phyloP scores from a whole-genome alignment of 2,797 vertebrate genomes.

The Champsocephalus gunnari region DNA sequence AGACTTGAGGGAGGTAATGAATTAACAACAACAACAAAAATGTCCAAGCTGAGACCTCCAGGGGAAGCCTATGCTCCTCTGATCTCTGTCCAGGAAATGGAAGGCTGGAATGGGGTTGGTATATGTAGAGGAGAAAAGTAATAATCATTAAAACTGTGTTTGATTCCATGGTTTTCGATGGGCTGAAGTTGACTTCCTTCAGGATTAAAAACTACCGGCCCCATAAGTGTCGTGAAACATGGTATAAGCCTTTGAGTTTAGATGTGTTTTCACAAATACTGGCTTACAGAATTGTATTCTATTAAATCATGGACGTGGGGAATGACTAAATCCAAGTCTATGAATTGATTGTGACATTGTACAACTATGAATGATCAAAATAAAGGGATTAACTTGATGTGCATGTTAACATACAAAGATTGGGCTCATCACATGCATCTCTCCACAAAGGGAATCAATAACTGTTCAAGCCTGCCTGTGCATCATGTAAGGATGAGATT shows the following conservation, averaged over 20 bases:
- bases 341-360: background rate
- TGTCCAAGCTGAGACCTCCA: conserved; percentile 77
- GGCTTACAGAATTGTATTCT: background rate
- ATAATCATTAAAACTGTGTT: too few species aligned
- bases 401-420: conserved; percentile 1
- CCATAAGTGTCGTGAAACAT: too few species aligned
- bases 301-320: background rate
- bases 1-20: conserved; percentile 86
- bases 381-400: conserved; percentile 1
- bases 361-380: background rate
- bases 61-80: conserved; percentile 72
- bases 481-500: background rate
- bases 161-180: too few species aligned
- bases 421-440: background rate
- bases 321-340: background rate
- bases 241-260: too few species aligned
- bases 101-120: conserved; percentile 62
- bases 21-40: conserved; percentile 88
- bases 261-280: background rate
- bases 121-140: conserved; percentile 59
- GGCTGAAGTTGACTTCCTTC: too few species aligned
- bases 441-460: conserved; percentile 18
- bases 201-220: too few species aligned
- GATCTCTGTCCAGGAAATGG: conserved; percentile 80
- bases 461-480: background rate